Base-by-base conservation (phyloP, 2,113 vertebrate genomes). In the Muntiacus muntjak region DNA sequence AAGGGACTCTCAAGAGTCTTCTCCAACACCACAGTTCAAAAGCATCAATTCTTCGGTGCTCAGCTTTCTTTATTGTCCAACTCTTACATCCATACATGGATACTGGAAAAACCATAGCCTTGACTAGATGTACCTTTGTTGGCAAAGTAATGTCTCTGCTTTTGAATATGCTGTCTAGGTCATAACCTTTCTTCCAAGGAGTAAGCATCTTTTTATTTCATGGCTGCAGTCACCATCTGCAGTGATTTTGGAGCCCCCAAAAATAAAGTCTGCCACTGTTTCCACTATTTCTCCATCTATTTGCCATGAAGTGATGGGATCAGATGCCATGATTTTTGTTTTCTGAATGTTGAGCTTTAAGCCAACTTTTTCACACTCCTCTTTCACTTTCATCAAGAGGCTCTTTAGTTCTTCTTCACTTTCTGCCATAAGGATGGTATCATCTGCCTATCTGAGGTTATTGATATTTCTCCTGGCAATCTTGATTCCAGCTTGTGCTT, bases 1-100 rank as follows among this genome's bases (percentile, higher is more conserved):
- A 71, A 71, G n/a, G 9, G 4, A 67, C 64, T 36, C 64, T 67
- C 64, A n/a, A 36, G n/a, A 71, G 9, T 36, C n/a, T 36, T 71
- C n/a, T 36, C n/a, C 19, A 36, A 36, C 19, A 71, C 19, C n/a
- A 71, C 19, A 71, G 19, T 71, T 36, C 64, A 71, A 23, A 71
- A 71, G 64, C 64, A 71, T 23, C n/a, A 36, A 23, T 71, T 71
- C 64, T 71, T 71, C 0, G 0, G n/a, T 1, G 0, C 64, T 36
- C 64, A 71, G n/a, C n/a, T 36, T 71, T 71, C 64, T 67, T 67
- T 9, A 67, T 9, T 19, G 17, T 36, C n/a, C n/a, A 23, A 12
- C n/a, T 71, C 64, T 71, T n/a, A 23, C n/a, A 36, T 36, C n/a
- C 64, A 36, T 23, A 71, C 17, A 71, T 3, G 19, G 6, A 2